phyloP scores from a whole-genome alignment of 2,797 vertebrate species.

The Avahi laniger region DNA sequence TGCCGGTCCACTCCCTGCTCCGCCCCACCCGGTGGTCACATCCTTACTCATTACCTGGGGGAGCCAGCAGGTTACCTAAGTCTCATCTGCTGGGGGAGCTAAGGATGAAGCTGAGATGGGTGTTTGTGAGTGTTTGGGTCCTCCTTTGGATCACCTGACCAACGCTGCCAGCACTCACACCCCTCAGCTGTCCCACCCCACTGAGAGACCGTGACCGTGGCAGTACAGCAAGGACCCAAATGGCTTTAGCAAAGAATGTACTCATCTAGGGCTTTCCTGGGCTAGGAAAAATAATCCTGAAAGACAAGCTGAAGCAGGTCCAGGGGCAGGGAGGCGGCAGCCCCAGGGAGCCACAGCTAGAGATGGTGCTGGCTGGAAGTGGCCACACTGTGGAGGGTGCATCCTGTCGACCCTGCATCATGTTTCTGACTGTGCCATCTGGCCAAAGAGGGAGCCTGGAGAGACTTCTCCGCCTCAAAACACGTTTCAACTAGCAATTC shows the following conservation, averaged over 20 bases:
- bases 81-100: neutral
- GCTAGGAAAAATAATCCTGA: neutral
- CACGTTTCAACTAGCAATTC: neutral
- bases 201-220: neutral
- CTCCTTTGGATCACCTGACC: neutral
- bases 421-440: neutral
- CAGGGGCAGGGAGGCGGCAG: neutral
- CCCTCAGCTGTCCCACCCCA: neutral
- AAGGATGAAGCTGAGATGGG: neutral
- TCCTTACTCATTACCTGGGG: neutral
- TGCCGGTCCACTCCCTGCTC: neutral
- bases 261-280: neutral
- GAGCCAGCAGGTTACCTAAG: neutral
- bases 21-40: neutral
- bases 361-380: neutral
- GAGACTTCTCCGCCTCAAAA: neutral
- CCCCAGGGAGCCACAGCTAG: accelerated
- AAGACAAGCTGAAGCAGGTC: neutral
- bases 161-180: neutral
- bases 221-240: too few relatives aligned
- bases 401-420: neutral
- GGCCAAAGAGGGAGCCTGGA: neutral
- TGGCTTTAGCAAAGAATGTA: neutral
- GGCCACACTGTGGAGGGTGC: neutral
- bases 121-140: neutral